phyloP scores from a whole-genome alignment of 1,140 invertebrate species.

The Euura lappo region DNA sequence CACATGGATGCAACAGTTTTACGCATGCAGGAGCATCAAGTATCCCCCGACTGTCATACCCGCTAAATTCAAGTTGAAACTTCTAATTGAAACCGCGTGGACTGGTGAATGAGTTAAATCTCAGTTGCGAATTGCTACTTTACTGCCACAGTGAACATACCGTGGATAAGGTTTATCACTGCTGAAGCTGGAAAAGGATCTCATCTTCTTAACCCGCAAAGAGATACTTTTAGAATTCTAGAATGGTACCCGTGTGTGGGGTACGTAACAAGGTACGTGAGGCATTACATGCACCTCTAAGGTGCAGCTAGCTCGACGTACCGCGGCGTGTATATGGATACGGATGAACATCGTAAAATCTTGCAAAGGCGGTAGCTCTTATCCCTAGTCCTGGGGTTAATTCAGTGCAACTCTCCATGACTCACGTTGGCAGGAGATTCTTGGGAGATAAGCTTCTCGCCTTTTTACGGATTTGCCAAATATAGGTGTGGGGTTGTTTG shows the following conservation, averaged over 20 bases:
- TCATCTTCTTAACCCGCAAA: not conserved
- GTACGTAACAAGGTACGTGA: too few species aligned
- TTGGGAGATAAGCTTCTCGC: not conserved
- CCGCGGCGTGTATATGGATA: not conserved
- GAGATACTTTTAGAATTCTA: too few species aligned
- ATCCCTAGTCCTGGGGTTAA: not conserved
- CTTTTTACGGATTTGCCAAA: not conserved
- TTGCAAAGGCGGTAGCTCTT: not conserved
- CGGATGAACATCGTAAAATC: not conserved
- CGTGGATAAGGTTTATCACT: not conserved
- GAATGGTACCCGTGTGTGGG: not conserved
- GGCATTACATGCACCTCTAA: too few species aligned
- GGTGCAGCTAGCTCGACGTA: not conserved
- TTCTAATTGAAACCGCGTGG: too few species aligned
- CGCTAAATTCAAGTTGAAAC: too few species aligned
- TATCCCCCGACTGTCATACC: too few species aligned
- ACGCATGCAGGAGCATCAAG: too few species aligned
- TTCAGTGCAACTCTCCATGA: not conserved
- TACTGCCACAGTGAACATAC: too few species aligned
- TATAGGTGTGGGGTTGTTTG: not conserved
- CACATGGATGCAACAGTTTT: too few species aligned
- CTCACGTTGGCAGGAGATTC: not conserved
- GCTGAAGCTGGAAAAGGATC: not conserved
- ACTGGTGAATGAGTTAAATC: too few species aligned
- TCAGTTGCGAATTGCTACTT: too few species aligned